These are phyloP conservation scores for Sarcophaga carnaria DNA, from an alignment of 2,888 invertebrate genomes.

Conservation along the genomic window DNA sequence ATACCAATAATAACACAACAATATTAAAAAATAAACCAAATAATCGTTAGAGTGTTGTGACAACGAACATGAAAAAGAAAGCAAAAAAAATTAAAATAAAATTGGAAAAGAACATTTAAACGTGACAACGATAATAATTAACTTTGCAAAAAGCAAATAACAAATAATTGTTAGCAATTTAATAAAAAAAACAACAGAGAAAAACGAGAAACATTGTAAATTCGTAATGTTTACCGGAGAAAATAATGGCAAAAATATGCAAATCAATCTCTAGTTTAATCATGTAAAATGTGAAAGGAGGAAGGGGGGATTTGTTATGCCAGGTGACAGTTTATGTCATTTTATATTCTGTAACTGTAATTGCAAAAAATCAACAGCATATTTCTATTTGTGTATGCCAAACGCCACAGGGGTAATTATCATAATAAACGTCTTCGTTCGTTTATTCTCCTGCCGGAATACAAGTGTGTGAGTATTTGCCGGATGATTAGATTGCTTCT, in stretches of 20 bases:
- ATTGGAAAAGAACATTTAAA: not conserved
- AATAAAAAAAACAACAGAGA: too few species aligned
- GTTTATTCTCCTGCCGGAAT: too few species aligned
- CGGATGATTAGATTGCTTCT: not conserved
- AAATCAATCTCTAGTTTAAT: not conserved
- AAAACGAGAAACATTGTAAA: not conserved
- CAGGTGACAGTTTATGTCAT: not conserved
- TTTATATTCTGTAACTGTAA: not conserved
- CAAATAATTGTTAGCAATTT: not conserved
- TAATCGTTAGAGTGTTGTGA: not conserved
- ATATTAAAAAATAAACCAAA: not conserved
- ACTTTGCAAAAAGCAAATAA: not conserved
- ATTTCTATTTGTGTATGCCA: slow-evolving; percentile 5
- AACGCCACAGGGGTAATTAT: slow-evolving; percentile 28
- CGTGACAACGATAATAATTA: slow-evolving; percentile 1
- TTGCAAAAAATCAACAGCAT: not conserved
- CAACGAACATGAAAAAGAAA: too few species aligned
- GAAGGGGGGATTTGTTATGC: not conserved
- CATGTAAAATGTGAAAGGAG: not conserved
- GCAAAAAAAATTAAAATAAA: too few species aligned
- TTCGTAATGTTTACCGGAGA: not conserved
- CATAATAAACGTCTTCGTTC: not conserved
- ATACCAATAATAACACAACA: too few species aligned
- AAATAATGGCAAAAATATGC: not conserved
- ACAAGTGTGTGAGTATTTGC: not conserved